Conservation (phyloP, 2,113 vertebrate genomes). For the Smithornis capensis region DNA sequence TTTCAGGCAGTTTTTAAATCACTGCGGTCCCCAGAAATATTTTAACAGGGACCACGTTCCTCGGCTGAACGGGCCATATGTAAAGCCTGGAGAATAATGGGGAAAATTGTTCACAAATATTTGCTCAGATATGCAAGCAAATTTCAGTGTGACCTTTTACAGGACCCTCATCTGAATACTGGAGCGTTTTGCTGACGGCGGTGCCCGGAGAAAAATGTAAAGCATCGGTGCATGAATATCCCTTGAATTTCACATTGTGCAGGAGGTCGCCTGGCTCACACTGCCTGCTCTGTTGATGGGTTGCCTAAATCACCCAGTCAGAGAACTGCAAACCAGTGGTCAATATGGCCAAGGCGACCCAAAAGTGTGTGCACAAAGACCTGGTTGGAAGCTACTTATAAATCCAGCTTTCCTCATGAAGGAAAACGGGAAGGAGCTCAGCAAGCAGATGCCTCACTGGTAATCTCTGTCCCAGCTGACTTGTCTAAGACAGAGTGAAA, state of each 20-base stretch:
- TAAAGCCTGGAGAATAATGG: background rate
- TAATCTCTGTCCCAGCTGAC: background rate
- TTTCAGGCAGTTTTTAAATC: background rate
- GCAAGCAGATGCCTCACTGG: background rate
- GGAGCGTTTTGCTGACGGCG: background rate
- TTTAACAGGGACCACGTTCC: background rate
- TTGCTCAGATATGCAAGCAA: slow-evolving; percentile 19
- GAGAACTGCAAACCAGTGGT: background rate
- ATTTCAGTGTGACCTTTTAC: slow-evolving; percentile 11
- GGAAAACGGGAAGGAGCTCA: background rate
- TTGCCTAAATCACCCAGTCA: background rate
- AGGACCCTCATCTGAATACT: slow-evolving; percentile 15
- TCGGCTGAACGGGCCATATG: background rate
- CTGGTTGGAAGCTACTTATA: background rate
- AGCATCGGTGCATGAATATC: background rate
- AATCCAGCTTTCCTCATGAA: background rate
- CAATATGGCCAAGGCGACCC: background rate
- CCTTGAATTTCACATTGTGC: background rate
- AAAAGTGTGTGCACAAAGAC: background rate
- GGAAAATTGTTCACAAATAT: slow-evolving; percentile 37
- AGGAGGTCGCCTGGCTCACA: background rate
- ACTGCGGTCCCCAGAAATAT: background rate
- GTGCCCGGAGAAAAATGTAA: slow-evolving; percentile 5
- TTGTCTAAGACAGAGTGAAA: background rate
- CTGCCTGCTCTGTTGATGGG: background rate